Evolutionary conservation across 2,797 vertebrate genomes (phyloP), one percentile per base, ranked within the genome.

Genomic region (Chelon auratus): DNA sequence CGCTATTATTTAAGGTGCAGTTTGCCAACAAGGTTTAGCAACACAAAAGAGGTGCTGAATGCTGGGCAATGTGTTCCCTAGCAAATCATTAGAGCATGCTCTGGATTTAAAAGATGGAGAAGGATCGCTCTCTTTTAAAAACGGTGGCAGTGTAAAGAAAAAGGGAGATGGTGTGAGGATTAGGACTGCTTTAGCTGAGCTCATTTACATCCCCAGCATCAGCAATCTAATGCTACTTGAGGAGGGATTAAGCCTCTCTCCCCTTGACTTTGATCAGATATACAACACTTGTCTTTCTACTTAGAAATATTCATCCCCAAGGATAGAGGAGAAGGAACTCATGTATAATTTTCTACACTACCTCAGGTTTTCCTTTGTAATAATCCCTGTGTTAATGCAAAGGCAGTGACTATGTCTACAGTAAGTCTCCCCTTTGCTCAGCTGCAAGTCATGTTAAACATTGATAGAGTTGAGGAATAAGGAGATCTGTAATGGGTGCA

Each of bases 181-280:
- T 92, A 93, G 77, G 69, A 81, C 84, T 83, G 82, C 83, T 90
- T 91, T 87, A 89, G 84, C 84, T 81, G 76, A 87, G 89, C 90
- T 92, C 90, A 93, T 93, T 93, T 92, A 89, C 91, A 93, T 93
- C 89, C 81, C 80, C 48, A 62, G 88, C 87, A 92, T 92, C 91
- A 87, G 87, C 73, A 82, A 88, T 90, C 84, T 91, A 91, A 92
- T 89, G 87, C 89, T 90, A 91, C 91, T 93, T 85, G 90, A 93
- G 89, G 83, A 92, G 77, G 89, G 91, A 92, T 93, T 93, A 93
- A 89, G 74, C 78, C 69, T 82, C 85, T 87, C 86, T 84, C 73
- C 68, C 87, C 83, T 88, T 87, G 87, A 93, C 91, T 92, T 93
- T 92, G 82, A 92, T 93, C 88, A 92, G 90, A 92, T 91, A 92